A percentile compares a stretch with the other conserved stretches of the same genome.
Conservation (phyloP, 2,113 vertebrate species). For the Emydura subglobosa region DNA sequence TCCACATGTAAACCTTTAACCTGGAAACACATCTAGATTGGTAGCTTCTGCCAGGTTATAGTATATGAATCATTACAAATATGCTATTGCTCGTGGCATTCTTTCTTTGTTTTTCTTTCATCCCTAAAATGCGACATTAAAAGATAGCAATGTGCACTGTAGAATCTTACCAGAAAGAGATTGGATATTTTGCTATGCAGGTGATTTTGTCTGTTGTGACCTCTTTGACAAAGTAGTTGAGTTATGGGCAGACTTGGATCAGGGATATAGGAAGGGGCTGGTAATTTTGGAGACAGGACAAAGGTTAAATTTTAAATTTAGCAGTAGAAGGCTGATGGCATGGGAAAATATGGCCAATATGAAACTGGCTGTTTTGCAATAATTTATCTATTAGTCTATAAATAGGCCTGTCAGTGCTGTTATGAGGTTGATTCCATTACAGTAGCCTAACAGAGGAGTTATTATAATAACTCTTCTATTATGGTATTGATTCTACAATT, state of each 20-base stretch:
- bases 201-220: not conserved
- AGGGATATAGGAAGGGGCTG: not conserved
- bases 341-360: not conserved
- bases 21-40: not conserved
- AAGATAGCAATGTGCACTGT: accelerated
- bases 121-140: not conserved
- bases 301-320: not conserved
- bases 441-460: not conserved
- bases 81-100: not conserved
- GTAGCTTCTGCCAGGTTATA: not conserved
- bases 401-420: not conserved
- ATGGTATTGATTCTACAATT: constrained; percentile 33
- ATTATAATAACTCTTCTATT: constrained; percentile 3
- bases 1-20: not conserved
- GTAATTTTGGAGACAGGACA: not conserved
- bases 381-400: not conserved
- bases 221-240: not conserved
- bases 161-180: not conserved
- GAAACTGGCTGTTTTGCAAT: not conserved
- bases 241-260: not conserved
- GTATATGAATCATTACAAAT: not conserved
- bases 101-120: not conserved
- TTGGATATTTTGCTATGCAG: not conserved
- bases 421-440: not conserved
- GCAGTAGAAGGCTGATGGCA: not conserved